Conservation (phyloP, 1,140 invertebrate species). For the Stegodyphus mimosarum region DNA sequence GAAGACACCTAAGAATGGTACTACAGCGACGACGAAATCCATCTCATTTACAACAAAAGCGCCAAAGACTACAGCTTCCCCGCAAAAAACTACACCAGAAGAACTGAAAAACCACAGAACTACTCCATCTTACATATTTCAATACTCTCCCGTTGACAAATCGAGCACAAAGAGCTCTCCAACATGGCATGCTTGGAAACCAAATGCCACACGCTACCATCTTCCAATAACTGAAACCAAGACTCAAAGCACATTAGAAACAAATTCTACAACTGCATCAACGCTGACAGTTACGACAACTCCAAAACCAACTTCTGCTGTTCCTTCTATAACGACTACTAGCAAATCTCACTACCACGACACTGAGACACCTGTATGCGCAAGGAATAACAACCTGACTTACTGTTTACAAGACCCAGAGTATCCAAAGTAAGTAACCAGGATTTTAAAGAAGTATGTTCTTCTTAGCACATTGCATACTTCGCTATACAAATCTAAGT, state of each 20-base stretch:
- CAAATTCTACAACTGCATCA: neutral
- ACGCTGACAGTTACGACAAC: neutral
- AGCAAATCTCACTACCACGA: neutral
- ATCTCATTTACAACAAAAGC: too few relatives aligned
- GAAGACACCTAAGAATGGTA: too few relatives aligned
- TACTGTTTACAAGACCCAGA: slow-evolving; percentile 51
- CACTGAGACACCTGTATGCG: slow-evolving; percentile 33
- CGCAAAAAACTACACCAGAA: neutral
- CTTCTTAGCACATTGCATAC: too few relatives aligned
- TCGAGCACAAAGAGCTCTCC: neutral
- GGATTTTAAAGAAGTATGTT: too few relatives aligned
- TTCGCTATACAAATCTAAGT: too few relatives aligned
- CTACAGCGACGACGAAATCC: too few relatives aligned
- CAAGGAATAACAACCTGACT: slow-evolving; percentile 28
- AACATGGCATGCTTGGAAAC: slow-evolving; percentile 11
- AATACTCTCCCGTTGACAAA: slow-evolving; percentile 29
- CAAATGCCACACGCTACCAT: slow-evolving; percentile 11
- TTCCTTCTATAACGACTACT: neutral
- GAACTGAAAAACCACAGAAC: slow-evolving; percentile 44
- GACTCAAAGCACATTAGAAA: neutral
- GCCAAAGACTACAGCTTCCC: neutral
- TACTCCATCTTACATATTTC: slow-evolving; percentile 35
- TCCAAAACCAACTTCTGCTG: neutral
- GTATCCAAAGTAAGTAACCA: slow-evolving; percentile 45
- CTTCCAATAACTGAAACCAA: neutral